Evolutionary conservation across 2,113 vertebrate genomes (phyloP).

Genomic region (Eulemur macaco): DNA sequence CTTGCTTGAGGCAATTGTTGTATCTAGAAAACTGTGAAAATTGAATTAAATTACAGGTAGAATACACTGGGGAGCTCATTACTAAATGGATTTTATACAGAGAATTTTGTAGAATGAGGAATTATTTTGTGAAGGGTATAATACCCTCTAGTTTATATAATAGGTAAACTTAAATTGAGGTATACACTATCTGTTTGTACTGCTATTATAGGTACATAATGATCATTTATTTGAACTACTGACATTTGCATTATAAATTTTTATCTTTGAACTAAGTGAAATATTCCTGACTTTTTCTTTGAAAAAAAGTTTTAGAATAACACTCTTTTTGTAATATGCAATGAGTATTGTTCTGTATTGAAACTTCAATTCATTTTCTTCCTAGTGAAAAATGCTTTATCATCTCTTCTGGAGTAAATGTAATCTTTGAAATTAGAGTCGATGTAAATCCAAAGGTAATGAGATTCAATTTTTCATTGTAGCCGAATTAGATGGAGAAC

Average conservation of each 20-base stretch:
- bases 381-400: slow-evolving; percentile 46
- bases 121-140: slow-evolving; percentile 36
- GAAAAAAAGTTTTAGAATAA: background rate
- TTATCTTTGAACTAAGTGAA: background rate
- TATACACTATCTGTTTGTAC: background rate
- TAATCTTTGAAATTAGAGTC: slow-evolving; percentile 67
- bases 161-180: background rate
- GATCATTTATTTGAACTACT: background rate
- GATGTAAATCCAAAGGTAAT: slow-evolving; percentile 73
- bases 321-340: background rate
- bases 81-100: slow-evolving; percentile 40
- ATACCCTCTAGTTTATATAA: background rate
- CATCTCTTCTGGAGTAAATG: slow-evolving; percentile 65
- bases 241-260: background rate
- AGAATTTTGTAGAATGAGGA: background rate
- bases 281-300: slow-evolving; percentile 2
- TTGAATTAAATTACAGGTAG: slow-evolving; percentile 55
- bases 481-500: slow-evolving; percentile 69
- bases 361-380: slow-evolving; percentile 46
- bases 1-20: slow-evolving; percentile 50
- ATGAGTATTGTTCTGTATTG: background rate
- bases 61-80: slow-evolving; percentile 52
- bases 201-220: background rate
- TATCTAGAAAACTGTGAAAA: slow-evolving; percentile 51
- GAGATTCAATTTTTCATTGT: slow-evolving; percentile 73